Evolutionary conservation across 2,888 invertebrate species (phyloP).

Genomic region (Clostera curtula): DNA sequence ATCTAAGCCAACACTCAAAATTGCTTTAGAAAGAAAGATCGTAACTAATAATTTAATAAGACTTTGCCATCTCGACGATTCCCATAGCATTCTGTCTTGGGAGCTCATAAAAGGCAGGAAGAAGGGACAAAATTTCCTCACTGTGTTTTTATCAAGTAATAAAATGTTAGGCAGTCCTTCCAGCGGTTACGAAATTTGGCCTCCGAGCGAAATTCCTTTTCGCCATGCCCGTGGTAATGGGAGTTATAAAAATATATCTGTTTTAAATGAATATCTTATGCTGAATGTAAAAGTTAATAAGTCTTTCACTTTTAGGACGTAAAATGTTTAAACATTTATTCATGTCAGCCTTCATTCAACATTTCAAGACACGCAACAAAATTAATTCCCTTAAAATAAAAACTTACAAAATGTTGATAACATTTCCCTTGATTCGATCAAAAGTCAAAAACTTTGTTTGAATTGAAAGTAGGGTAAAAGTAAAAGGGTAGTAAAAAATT

Average conservation of each 20-base stretch:
- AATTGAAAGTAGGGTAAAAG: too few species aligned
- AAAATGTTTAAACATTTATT: too few species aligned
- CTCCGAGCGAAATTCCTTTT: slow-evolving; percentile 37
- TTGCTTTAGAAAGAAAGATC: slow-evolving; percentile 6
- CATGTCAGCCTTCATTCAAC: too few species aligned
- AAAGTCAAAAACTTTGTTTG: too few species aligned
- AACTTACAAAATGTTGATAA: too few species aligned
- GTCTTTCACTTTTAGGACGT: neutral
- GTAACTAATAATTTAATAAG: slow-evolving; percentile 6
- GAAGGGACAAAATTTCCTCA: slow-evolving; percentile 33
- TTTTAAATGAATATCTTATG: slow-evolving; percentile 26
- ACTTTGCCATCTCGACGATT: slow-evolving; percentile 18
- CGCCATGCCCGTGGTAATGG: slow-evolving; percentile 28
- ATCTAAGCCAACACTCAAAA: neutral
- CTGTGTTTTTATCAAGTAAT: slow-evolving; percentile 51
- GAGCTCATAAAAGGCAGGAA: slow-evolving; percentile 31
- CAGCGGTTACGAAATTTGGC: slow-evolving; percentile 40
- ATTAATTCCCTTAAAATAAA: too few species aligned
- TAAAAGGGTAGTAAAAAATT: too few species aligned
- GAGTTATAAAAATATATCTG: slow-evolving; percentile 27
- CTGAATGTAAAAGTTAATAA: slow-evolving; percentile 6
- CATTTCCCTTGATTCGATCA: too few species aligned
- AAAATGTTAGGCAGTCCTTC: slow-evolving; percentile 40
- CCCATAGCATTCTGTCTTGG: slow-evolving; percentile 26
- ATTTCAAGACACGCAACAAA: too few species aligned